Evolutionary conservation across 1,140 invertebrate genomes (phyloP), one percentile per base, ranked within the genome.

Genomic region (Philaenus spumarius): DNA sequence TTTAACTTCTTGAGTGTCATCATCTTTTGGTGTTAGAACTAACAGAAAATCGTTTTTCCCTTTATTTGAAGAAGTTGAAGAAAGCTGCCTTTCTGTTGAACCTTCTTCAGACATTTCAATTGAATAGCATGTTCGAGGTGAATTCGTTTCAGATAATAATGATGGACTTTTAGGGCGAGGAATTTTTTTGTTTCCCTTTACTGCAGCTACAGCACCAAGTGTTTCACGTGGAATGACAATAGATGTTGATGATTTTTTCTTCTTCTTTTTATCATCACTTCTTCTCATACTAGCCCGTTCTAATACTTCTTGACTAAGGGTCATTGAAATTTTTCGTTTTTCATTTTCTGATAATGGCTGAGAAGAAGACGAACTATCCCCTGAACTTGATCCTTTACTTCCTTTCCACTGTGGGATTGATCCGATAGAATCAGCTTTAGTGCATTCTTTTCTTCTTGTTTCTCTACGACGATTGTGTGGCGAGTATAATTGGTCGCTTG

Each of bases 281-380:
- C 50, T 51, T 48, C 54, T 56, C 55, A 64, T 68, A 51, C 14
- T 59, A 3, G 84, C 76, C 69, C 79, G 79, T 59, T 87, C 80
- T 51, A 87, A 69, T 7, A 88, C 75, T 74, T 89, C 87, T 66
- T 82, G 81, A 54, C 86, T 84, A 2, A 90, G 72, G 5, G 79
- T 82, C 70, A 83, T 77, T 0, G 86, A 89, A 40, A 89, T 72
- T 59, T 78, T 77, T 68, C 82, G 83, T 63, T 89, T 89, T 60
- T 89, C 86, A 19, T 75, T 75, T 73, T 90, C 87, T 48, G 77
- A 77, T 40, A 83, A 70, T 37, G 70, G 66, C 71, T 76, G n/a
- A 47, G 59, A 51, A 17, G 56, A 40, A 40, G 48, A 45, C 11
- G 55, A 57, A 23, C 48, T 62, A 19, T 59, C 47, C 4, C 60